Evolutionary conservation across 2,113 vertebrate genomes (phyloP).

Genomic region (Microcebus tavaratra): DNA sequence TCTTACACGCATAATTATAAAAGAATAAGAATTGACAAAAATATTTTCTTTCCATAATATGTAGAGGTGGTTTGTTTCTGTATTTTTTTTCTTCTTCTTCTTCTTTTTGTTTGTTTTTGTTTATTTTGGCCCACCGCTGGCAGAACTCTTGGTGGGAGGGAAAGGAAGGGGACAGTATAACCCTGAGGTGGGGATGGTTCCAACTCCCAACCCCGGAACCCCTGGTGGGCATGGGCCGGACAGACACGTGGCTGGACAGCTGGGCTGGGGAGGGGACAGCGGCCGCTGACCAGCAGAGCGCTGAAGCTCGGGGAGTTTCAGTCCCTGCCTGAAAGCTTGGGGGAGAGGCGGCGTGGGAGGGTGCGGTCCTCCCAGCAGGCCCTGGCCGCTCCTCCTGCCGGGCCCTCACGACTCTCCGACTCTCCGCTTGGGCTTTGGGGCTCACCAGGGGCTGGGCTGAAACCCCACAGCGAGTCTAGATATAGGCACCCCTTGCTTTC

Average conservation of each 20-base stretch:
- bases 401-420: accelerated
- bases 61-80: too few relatives aligned
- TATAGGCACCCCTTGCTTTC: constrained; percentile 17
- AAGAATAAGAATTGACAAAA: too few relatives aligned
- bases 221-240: not conserved
- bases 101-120: too few relatives aligned
- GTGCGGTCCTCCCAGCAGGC: not conserved
- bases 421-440: not conserved
- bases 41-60: too few relatives aligned
- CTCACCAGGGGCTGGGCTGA: not conserved
- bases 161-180: constrained; percentile 37
- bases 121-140: constrained; percentile 49
- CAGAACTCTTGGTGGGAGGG: constrained; percentile 76
- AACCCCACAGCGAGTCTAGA: not conserved
- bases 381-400: not conserved
- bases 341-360: not conserved
- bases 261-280: constrained; percentile 14
- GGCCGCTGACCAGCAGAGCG: constrained; percentile 81
- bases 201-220: constrained; percentile 54
- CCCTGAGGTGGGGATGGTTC: constrained; percentile 79
- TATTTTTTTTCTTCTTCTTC: too few relatives aligned
- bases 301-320: constrained; percentile 72
- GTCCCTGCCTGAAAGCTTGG: constrained; percentile 70
- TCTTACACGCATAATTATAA: too few relatives aligned
- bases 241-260: not conserved